phyloP scores from a whole-genome alignment of 2,888 invertebrate species.

The Ganaspis brasiliensis region DNA sequence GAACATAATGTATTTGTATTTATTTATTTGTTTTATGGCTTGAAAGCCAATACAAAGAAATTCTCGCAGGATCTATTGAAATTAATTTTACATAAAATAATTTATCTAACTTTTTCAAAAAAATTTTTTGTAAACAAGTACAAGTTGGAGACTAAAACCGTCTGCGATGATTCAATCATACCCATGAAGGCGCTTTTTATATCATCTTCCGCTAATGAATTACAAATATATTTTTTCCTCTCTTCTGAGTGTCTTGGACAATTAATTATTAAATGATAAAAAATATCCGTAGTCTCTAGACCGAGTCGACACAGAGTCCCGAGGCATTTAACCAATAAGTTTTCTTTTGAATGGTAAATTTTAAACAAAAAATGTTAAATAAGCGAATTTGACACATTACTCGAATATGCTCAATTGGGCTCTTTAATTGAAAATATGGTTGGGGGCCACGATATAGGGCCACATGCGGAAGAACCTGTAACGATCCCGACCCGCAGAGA shows the following conservation, averaged over 20 bases:
- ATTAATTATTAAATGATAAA: neutral
- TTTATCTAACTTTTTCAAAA: neutral
- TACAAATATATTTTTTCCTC: neutral
- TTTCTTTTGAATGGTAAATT: neutral
- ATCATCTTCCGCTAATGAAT: neutral
- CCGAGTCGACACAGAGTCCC: neutral
- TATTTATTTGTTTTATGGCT: neutral
- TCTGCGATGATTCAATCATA: neutral
- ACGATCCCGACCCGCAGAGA: neutral
- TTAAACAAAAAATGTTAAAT: neutral
- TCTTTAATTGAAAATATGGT: neutral
- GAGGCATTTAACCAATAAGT: neutral
- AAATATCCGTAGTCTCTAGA: constrained; percentile 5
- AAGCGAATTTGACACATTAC: neutral
- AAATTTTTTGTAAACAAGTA: neutral
- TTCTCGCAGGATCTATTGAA: neutral
- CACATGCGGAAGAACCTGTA: neutral
- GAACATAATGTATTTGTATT: too few species aligned
- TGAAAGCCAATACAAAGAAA: neutral
- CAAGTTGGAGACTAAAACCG: neutral
- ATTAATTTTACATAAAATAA: neutral
- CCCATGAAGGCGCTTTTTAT: neutral
- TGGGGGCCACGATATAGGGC: neutral
- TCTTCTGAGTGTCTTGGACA: neutral
- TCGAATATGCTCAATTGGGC: neutral